Conservation (phyloP, 2,888 invertebrate genomes). For the Tenthredo distinguenda region DNA sequence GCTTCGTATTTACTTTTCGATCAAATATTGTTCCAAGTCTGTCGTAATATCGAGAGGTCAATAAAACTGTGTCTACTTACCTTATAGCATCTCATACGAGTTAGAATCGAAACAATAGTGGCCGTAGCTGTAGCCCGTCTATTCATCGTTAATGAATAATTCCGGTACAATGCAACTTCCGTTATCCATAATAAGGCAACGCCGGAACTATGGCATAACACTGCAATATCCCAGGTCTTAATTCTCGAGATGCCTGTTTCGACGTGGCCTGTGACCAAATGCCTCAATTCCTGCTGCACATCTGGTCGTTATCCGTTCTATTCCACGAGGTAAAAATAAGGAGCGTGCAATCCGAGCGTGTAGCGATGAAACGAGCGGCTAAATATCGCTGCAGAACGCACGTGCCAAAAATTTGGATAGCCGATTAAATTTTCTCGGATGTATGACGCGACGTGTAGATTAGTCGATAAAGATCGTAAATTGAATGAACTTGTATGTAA, state of each 20-base stretch:
- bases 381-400: no score
- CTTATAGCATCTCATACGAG: neutral
- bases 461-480: neutral
- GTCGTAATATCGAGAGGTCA: neutral
- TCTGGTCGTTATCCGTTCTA: neutral
- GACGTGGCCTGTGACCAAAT: neutral
- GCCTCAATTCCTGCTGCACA: neutral
- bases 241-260: neutral
- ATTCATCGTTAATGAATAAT: slow-evolving; percentile 43
- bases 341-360: no score
- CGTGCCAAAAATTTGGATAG: neutral
- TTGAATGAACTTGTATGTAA: neutral
- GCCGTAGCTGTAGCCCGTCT: neutral
- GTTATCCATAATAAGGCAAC: slow-evolving; percentile 51
- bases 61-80: neutral
- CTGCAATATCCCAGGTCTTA: neutral
- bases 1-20: no score
- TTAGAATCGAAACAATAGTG: neutral
- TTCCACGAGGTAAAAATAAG: neutral
- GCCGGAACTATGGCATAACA: slow-evolving; percentile 53
- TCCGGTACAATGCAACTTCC: slow-evolving; percentile 54
- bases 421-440: neutral
- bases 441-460: neutral
- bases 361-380: no score
- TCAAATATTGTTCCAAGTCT: no score